phyloP scores from a whole-genome alignment of 2,797 vertebrate species.

The Anas flavirostris region DNA sequence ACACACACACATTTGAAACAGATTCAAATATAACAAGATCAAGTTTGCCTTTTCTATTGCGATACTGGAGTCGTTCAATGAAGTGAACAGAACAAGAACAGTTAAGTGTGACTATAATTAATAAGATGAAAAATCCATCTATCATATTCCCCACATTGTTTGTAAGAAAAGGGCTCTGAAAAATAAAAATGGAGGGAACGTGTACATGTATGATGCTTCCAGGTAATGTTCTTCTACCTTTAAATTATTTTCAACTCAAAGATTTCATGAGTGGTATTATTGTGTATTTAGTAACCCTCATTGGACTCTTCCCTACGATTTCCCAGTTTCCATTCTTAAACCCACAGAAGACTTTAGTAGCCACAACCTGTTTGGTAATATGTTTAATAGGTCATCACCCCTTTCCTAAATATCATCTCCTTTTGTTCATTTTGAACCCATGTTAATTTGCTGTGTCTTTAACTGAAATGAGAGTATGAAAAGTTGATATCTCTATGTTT shows the following conservation, averaged over 20 bases:
- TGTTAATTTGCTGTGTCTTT: neutral
- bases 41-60: neutral
- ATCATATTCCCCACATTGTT: neutral
- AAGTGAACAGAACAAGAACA: neutral
- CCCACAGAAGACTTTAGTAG: neutral
- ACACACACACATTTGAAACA: neutral
- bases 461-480: neutral
- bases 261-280: neutral
- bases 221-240: neutral
- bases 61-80: neutral
- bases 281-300: neutral
- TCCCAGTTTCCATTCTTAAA: neutral
- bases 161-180: neutral
- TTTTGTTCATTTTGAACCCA: neutral
- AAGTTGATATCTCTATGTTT: rapidly evolving
- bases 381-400: neutral
- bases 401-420: neutral
- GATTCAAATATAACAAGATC: neutral
- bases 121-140: neutral
- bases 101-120: neutral
- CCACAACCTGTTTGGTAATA: neutral
- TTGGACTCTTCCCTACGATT: neutral
- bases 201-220: neutral
- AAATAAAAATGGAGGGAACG: neutral
- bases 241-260: neutral